phyloP scores from a whole-genome alignment of 2,888 invertebrate species.

The Nudaria mundana region DNA sequence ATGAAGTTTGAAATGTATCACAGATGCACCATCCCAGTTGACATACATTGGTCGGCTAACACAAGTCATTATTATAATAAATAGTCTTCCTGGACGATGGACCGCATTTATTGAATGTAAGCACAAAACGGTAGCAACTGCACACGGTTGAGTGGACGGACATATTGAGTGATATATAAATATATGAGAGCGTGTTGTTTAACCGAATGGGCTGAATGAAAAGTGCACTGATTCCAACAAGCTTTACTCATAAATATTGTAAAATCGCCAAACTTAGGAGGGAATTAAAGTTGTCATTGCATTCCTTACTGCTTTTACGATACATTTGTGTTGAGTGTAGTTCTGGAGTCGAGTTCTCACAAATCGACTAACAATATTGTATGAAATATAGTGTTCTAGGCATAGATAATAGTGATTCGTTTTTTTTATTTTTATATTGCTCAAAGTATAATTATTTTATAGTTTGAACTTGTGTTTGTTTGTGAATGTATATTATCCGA shows the following conservation, averaged over 20 bases:
- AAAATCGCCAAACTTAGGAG: constrained; percentile 63
- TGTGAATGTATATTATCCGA: constrained; percentile 66
- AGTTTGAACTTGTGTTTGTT: constrained; percentile 68
- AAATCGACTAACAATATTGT: constrained; percentile 30
- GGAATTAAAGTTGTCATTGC: constrained; percentile 51
- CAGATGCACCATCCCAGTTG: too few species aligned
- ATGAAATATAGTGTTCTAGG: constrained; percentile 45
- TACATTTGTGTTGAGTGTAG: constrained; percentile 34
- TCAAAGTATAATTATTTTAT: constrained; percentile 70
- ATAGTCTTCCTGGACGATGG: constrained; percentile 34
- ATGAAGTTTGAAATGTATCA: too few species aligned
- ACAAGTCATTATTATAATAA: neutral
- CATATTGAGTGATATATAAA: constrained; percentile 31
- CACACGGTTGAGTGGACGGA: constrained; percentile 24
- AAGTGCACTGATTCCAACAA: constrained; percentile 35
- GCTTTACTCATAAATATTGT: constrained; percentile 36
- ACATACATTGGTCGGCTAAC: neutral
- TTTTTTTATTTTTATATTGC: constrained; percentile 80
- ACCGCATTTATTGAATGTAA: constrained; percentile 25
- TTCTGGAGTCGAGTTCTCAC: constrained; percentile 24
- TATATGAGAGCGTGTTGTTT: constrained; percentile 30
- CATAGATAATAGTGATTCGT: constrained; percentile 65
- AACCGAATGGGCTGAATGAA: constrained; percentile 20
- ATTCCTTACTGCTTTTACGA: constrained; percentile 60
- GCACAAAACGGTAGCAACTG: constrained; percentile 28